Evolutionary conservation across 2,888 invertebrate genomes (phyloP), one percentile per base, ranked within the genome.

Genomic region (Ommatoiulus sabulosus): DNA sequence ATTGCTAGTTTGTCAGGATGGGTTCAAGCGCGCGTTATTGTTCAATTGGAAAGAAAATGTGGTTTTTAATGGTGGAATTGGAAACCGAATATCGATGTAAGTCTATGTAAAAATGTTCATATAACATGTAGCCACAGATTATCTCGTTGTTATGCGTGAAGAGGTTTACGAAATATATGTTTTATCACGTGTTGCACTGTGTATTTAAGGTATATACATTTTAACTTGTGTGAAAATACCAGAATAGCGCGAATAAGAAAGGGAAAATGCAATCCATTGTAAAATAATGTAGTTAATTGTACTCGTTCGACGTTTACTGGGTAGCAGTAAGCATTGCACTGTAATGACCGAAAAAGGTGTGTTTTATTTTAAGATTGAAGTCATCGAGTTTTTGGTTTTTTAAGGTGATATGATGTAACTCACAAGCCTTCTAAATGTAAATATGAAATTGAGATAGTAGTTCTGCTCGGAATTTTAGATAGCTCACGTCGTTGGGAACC

Each of bases 81-180:
- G 8, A 63, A 63, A n/a, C 63, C 63, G n/a, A 63, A 63, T 63
- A 63, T 63, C 63, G 63, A 63, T 63, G n/a, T 63, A 63, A 7
- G n/a, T 63, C n/a, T 63, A 20, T 63, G 63, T 63, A 63, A 63
- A 63, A 63, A 63, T 63, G 63, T 63, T 17, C 63, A 63, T 63
- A 20, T 20, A 20, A 63, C n/a, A 63, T 63, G n/a, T 63, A 63
- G n/a, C n/a, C 63, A 0, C 20, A 63, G 20, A 63, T n/a, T 63
- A 20, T 63, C 7, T 20, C 20, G 63, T 63, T n/a, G 63, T 63
- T 63, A 17, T n/a, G n/a, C 20, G n/a, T 63, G 63, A 20, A 17
- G 20, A 63, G 63, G 63, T 20, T 5, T 4, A n/a, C n/a, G n/a
- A 63, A 63, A 20, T 63, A 20, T 63, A 63, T 35, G n/a, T 63